These are phyloP conservation scores for Cladopsammia gracilis DNA, from an alignment of 64 coral and sea anemone species.

Conservation along the genomic window DNA sequence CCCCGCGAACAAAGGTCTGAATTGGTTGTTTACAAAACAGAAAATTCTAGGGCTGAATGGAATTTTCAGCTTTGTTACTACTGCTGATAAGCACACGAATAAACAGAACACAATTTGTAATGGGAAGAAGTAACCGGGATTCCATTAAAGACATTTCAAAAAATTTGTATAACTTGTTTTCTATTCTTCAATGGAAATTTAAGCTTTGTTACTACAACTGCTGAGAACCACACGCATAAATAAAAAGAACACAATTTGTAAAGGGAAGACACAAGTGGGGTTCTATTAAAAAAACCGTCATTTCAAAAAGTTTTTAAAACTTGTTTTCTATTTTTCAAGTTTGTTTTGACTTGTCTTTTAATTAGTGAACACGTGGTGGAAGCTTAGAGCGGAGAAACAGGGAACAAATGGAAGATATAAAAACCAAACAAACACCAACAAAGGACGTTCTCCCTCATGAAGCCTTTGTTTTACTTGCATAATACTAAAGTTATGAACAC, in stretches of 20 bases:
- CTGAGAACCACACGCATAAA: conserved; percentile 22
- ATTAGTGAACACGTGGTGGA: conserved; percentile 13
- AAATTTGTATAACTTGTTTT: conserved; percentile 19
- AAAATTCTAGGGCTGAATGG: conserved; percentile 38
- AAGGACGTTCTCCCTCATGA: conserved; percentile 14
- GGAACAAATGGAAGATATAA: background rate
- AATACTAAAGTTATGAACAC: conserved; percentile 6
- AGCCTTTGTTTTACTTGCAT: conserved; percentile 33
- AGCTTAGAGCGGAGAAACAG: background rate
- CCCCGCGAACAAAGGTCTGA: background rate
- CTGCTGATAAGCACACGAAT: conserved; percentile 18
- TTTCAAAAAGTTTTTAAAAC: background rate
- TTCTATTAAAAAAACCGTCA: background rate
- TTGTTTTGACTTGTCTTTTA: conserved; percentile 35
- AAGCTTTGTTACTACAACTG: conserved; percentile 20
- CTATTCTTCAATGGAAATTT: conserved; percentile 26
- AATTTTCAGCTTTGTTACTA: conserved; percentile 35
- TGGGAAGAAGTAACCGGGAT: background rate
- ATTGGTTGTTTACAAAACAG: conserved; percentile 39
- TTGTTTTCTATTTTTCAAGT: conserved; percentile 23
- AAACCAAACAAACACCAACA: conserved; percentile 31
- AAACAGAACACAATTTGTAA: background rate
- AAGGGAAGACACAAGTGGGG: conserved; percentile 2
- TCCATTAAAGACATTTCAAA: background rate
- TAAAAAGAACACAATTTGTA: conserved; percentile 1